phyloP scores from a whole-genome alignment of 2,888 invertebrate genomes.

The Rapana venosa region DNA sequence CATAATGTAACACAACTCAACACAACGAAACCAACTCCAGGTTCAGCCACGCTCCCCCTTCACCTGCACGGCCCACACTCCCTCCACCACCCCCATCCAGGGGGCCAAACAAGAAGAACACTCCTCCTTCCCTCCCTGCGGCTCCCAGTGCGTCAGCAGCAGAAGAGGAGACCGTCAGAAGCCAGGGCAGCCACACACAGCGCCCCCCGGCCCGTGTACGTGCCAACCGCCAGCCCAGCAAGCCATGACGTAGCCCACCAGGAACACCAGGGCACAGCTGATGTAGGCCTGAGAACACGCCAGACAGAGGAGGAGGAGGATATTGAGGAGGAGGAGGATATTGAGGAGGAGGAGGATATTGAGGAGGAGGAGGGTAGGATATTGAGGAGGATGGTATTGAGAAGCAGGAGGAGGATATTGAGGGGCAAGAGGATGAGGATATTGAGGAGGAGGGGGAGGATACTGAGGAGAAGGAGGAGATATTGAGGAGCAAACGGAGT shows the following conservation, averaged over 20 bases:
- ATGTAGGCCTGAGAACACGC: slow-evolving; percentile 61
- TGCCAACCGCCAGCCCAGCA: slow-evolving; percentile 54
- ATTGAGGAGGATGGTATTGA: no score
- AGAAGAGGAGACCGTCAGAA: slow-evolving; percentile 55
- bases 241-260: slow-evolving; percentile 62
- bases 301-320: neutral
- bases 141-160: slow-evolving; percentile 54
- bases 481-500: no score
- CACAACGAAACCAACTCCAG: no score
- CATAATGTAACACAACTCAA: no score
- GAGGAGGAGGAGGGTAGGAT: no score
- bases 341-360: no score
- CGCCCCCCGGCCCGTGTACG: slow-evolving; percentile 58
- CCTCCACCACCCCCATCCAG: slow-evolving; percentile 59
- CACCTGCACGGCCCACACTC: slow-evolving; percentile 64
- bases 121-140: slow-evolving; percentile 28
- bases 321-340: no score
- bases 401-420: no score
- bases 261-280: slow-evolving; percentile 61
- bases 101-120: slow-evolving; percentile 56
- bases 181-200: slow-evolving; percentile 55
- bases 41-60: no score
- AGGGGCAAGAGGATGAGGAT: no score
- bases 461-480: no score
- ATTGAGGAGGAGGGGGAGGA: no score